phyloP scores from a whole-genome alignment of 2,797 vertebrate species.

The Vespertilio murinus region DNA sequence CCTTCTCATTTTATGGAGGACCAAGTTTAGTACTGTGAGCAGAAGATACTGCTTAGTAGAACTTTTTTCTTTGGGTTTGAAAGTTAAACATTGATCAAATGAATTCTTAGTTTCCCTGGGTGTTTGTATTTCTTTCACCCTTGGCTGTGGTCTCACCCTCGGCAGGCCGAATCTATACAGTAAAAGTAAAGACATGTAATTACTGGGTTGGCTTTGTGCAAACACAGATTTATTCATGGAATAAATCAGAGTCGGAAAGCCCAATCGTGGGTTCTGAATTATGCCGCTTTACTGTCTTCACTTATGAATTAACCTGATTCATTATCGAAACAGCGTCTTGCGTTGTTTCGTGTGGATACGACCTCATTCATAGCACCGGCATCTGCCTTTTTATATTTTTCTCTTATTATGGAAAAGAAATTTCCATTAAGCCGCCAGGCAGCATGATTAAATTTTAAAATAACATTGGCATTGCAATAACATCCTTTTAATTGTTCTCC shows the following conservation, averaged over 20 bases:
- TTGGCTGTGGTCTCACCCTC: background rate
- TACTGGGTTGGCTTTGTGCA: background rate
- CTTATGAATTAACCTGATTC: slow-evolving; percentile 35
- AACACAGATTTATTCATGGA: slow-evolving; percentile 17
- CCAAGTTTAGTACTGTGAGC: background rate
- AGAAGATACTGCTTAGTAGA: background rate
- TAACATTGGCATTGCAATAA: slow-evolving; percentile 47
- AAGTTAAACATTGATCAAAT: background rate
- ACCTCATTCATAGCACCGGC: background rate
- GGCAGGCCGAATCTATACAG: background rate
- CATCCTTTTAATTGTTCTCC: slow-evolving; percentile 55
- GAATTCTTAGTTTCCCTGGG: background rate
- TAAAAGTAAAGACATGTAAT: background rate
- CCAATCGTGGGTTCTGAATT: background rate
- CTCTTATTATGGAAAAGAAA: slow-evolving; percentile 58
- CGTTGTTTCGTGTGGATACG: background rate
- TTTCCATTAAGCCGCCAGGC: slow-evolving; percentile 43
- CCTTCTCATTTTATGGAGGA: background rate
- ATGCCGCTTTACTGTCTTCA: background rate
- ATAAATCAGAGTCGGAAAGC: slow-evolving; percentile 19
- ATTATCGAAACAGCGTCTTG: slow-evolving; percentile 19
- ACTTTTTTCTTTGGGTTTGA: background rate
- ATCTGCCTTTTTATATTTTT: slow-evolving; percentile 44
- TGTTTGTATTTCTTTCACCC: background rate
- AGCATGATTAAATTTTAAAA: slow-evolving; percentile 67